Percentiles rank a stretch among this genome's conserved stretches.
Evolutionary conservation across 2,888 invertebrate species (phyloP).

Genomic region (Sphaeridia pumilis): DNA sequence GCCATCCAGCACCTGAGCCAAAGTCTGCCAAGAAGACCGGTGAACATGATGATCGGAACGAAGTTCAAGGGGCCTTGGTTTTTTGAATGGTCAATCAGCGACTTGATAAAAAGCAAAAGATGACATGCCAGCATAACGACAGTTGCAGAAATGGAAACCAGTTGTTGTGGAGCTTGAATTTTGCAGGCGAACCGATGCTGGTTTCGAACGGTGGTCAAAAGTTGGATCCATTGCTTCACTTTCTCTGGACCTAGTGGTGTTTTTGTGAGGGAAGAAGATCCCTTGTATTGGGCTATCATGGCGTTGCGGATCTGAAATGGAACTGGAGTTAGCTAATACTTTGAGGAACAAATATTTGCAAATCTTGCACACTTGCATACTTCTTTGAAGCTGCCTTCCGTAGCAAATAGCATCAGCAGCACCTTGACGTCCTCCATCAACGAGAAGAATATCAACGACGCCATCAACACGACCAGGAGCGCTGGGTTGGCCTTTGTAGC

Average conservation of each 20-base stretch:
- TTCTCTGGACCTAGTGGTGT: slow-evolving; percentile 14
- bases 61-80: slow-evolving; percentile 1
- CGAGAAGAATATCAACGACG: slow-evolving; percentile 9
- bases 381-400: slow-evolving; percentile 11
- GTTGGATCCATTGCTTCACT: slow-evolving; percentile 16
- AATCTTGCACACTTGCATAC: slow-evolving; percentile 2
- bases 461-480: background rate
- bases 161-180: slow-evolving; percentile 14
- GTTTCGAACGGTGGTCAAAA: slow-evolving; percentile 7
- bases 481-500: background rate
- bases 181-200: slow-evolving; percentile 10
- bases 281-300: slow-evolving; percentile 15
- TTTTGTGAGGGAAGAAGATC: slow-evolving; percentile 5
- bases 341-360: background rate
- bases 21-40: slow-evolving; percentile 3
- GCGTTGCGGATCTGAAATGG: slow-evolving; percentile 13
- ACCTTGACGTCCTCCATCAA: slow-evolving; percentile 12
- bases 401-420: slow-evolving; percentile 9
- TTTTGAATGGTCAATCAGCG: slow-evolving; percentile 5
- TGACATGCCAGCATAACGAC: slow-evolving; percentile 9
- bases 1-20: slow-evolving; percentile 13
- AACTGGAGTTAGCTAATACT: background rate
- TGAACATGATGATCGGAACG: slow-evolving; percentile 7
- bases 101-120: slow-evolving; percentile 11
- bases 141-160: slow-evolving; percentile 8